phyloP scores from a whole-genome alignment of 2,113 vertebrate species.

The Aviceda subcristata region DNA sequence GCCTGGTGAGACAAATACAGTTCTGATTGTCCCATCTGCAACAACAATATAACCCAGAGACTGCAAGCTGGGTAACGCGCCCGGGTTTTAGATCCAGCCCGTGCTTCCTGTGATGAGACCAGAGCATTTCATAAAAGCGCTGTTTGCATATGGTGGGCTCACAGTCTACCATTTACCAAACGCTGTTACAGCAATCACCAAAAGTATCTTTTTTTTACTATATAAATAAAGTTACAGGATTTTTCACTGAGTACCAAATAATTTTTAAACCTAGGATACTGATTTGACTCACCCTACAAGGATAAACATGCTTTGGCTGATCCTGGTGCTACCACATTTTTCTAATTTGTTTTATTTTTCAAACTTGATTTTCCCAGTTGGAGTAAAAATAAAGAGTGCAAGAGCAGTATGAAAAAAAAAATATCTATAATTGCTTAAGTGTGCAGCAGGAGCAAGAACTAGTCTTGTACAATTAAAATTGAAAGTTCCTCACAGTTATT shows the following conservation, averaged over 20 bases:
- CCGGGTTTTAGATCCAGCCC: neutral
- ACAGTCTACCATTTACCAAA: neutral
- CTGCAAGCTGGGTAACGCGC: neutral
- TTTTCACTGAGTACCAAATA: neutral
- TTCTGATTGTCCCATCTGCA: neutral
- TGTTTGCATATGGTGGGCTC: neutral
- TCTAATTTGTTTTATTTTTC: neutral
- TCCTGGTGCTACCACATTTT: neutral
- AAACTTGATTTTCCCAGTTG: neutral
- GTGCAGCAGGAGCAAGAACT: neutral
- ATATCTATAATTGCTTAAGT: neutral
- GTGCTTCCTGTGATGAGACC: neutral
- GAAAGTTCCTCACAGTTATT: neutral
- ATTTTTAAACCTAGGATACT: neutral
- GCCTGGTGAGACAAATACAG: neutral
- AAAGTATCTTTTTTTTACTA: neutral
- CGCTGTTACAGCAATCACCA: neutral
- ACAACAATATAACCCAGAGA: neutral
- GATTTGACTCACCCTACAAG: neutral
- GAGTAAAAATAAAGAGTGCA: neutral
- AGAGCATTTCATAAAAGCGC: neutral
- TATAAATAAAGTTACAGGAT: neutral
- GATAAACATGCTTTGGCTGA: neutral
- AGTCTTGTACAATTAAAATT: neutral
- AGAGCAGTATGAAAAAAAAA: neutral